Base-by-base conservation (phyloP, 2,797 vertebrate genomes). In the Epinephelus awoara region DNA sequence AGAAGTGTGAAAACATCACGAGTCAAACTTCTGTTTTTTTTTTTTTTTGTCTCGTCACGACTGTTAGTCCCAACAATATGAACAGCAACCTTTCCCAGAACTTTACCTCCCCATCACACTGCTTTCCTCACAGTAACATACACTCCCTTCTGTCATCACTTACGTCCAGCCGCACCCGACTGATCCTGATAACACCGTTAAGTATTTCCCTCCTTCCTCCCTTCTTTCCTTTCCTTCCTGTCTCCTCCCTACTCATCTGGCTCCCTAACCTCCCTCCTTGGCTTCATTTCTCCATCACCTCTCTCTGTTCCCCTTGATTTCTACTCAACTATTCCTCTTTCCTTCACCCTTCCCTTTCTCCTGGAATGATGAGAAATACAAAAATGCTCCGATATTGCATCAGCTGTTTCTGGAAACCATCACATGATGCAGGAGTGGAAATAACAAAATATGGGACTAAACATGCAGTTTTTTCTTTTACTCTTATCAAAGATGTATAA, bases 141-240 rank as follows among this genome's bases (percentile, higher is more conserved):
- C 57, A 17, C 40, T 40, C 23, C 27, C 2, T 47, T 69, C 73
- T 86, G 61, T 88, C 80, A 85, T 29, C 84, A 67, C 52, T 38
- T 61, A 44, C 0, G 12, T 38, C 19, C 2, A 62, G 14, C 67
- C 65, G n/a, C 75, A 29, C 66, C 87, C 69, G 0, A 23, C 23
- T 15, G 6, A 73, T 38, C 5, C 2, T 62, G 59, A 81, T 44
- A 77, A 80, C n/a, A 17, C 4, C 44, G 49, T 40, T 8, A 50
- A 47, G 40, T 62, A 25, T 59, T 82, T 70, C 47, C 51, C 50
- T 69, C 42, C 47, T 50, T 59, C 56, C 73, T 62, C 25, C 44
- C 27, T 57, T 47, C 8, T 65, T 70, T 71, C 56, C 50, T 62
- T 72, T 61, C 61, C 67, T 77, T 79, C 77, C 77, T 57, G 50